Conservation (phyloP, 2,113 vertebrate genomes). For the Sylvietta virens region DNA sequence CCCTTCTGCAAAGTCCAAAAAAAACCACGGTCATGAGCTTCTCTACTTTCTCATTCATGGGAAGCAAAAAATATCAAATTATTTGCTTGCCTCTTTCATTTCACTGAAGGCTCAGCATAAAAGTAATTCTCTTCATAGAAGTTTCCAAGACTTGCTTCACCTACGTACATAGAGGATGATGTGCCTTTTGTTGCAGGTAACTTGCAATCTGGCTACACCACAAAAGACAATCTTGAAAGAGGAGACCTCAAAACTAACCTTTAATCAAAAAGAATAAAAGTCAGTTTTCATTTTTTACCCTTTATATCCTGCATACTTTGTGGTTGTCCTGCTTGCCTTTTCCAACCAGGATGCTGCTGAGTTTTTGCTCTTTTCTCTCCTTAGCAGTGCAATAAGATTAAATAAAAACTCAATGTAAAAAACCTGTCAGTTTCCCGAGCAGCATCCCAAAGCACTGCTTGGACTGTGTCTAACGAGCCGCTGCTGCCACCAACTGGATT, state of each 20-base stretch:
- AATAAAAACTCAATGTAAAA: neutral
- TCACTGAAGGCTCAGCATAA: neutral
- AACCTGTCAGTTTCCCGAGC: neutral
- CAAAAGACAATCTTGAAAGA: neutral
- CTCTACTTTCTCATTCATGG: neutral
- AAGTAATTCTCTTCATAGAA: neutral
- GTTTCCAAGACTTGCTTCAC: neutral
- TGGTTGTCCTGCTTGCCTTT: neutral
- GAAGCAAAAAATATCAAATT: neutral
- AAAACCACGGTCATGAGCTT: neutral
- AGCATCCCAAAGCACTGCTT: neutral
- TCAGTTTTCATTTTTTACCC: neutral
- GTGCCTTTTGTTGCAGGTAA: neutral
- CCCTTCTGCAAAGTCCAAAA: neutral
- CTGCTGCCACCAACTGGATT: constrained; percentile 19
- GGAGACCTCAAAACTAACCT: neutral
- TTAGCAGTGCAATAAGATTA: neutral
- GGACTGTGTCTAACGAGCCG: rapidly evolving
- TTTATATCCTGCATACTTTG: neutral
- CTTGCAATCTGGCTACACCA: neutral
- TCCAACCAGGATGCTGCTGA: neutral
- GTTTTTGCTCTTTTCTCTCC: neutral
- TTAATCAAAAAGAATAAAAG: neutral
- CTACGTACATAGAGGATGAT: neutral
- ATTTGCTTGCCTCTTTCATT: neutral